Evolutionary conservation across 2,113 vertebrate genomes (phyloP).

Genomic region (Gymnocephalus cernua): DNA sequence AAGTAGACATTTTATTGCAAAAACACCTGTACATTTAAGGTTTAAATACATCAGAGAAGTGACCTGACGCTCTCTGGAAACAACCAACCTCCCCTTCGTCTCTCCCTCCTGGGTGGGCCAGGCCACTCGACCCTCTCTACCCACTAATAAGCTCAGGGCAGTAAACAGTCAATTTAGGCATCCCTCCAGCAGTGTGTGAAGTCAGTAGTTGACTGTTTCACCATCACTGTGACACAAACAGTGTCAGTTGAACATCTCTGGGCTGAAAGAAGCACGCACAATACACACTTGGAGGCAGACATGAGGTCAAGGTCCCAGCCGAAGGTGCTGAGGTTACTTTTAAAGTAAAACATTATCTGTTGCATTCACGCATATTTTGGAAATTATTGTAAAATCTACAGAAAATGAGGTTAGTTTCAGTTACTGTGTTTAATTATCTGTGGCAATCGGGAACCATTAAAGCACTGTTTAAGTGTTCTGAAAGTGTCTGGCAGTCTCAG

Average conservation of each 20-base stretch:
- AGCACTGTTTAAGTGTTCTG: not conserved
- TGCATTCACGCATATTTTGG: not conserved
- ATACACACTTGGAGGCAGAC: not conserved
- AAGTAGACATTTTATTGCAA: not conserved
- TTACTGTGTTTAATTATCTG: not conserved
- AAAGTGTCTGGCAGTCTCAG: not conserved
- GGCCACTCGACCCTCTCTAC: slow-evolving; percentile 5
- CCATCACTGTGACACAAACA: slow-evolving; percentile 20
- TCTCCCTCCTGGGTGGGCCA: slow-evolving; percentile 64
- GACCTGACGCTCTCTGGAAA: not conserved
- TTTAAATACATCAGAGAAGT: slow-evolving; percentile 2
- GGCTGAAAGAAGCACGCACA: slow-evolving; percentile 16
- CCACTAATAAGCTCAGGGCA: slow-evolving; percentile 32
- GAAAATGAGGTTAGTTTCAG: not conserved
- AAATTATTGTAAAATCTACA: not conserved
- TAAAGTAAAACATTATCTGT: not conserved
- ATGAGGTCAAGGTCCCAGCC: slow-evolving; percentile 44
- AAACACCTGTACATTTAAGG: too few species aligned
- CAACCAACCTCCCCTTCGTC: not conserved
- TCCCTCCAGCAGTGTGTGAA: slow-evolving; percentile 35
- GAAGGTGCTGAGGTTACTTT: slow-evolving; percentile 2
- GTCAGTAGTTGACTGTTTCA: slow-evolving; percentile 12
- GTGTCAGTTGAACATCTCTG: slow-evolving; percentile 15
- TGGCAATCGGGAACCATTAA: not conserved
- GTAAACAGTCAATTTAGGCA: slow-evolving; percentile 56